Base-by-base conservation (phyloP, 2,888 invertebrate species). In the Chrysomela aeneicollis region DNA sequence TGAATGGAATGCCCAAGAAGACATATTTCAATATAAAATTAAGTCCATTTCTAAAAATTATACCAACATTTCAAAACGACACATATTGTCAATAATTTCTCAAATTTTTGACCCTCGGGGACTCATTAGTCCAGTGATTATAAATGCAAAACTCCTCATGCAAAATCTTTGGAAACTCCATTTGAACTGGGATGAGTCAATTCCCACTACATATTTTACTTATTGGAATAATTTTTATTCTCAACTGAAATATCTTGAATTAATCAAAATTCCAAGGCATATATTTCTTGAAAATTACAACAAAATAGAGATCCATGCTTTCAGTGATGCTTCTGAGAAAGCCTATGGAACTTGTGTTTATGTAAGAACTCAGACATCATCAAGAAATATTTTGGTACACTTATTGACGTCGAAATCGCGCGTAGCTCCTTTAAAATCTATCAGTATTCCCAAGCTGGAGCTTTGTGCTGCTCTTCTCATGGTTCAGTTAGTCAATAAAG, bases 371-470 rank as follows among this genome's bases (percentile, higher is more conserved):
- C 3, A 3, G 10, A 17, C 10, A 15, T 1, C n/a, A 18, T 3
- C 15, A 49, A 17, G 49, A 15, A 49, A 49, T n/a, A 49, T 49
- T 49, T 3, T 15, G 3, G 49, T 49, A 17, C 10, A 17, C 17
- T 17, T 49, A 3, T 2, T 49, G 17, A 15, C 15, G 6, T 15
- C 49, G 17, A 17, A 49, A 49, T 49, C 49, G 10, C 18, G n/a
- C 10, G 18, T 49, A 49, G 49, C 49, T 49, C 49, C 49, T 3
- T 49, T 49, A 17, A 49, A 49, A 17, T 15, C 49, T 18, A 49
- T 17, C 49, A 49, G 17, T 15, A 2, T 49, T 18, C 49, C 18
- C 49, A 17, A 17, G 17, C 17, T 49, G 9, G 49, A 49, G 6
- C 2, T 17, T 9, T 49, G 10, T 17, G n/a, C n/a, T n/a, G n/a